Base-by-base conservation (phyloP, 2,113 vertebrate genomes). In the Cyphomyrus discorhynchus region DNA sequence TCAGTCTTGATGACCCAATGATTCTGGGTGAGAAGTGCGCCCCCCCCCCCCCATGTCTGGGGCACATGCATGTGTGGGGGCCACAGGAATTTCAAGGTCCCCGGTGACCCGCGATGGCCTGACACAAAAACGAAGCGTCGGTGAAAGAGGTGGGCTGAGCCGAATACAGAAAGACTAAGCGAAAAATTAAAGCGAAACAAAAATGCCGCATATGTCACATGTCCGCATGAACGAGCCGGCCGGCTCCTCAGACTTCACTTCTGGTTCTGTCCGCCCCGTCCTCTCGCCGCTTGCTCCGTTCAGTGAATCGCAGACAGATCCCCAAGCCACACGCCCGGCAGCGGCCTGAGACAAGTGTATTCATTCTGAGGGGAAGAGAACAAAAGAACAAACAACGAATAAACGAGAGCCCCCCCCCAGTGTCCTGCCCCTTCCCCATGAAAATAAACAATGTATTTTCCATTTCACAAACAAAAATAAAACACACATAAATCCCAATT, bases 281-380 rank as follows among this genome's bases (percentile, higher is more conserved):
- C 35, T 49, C 24, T n/a, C 35, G 47, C 24, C 45, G 8, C 35
- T 56, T 2, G 74, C 21, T 27, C n/a, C 45, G 42, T 42, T 90
- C 89, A 88, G 77, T 91, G 89, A 24, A 88, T 88, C 39, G 77
- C 88, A 13, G 53, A 86, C 17, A 90, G 89, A 47, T 91, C 90
- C 62, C 89, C 77, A 53, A 91, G 77, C 90, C 90, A 91, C 1
- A 85, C 85, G 10, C 89, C 90, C 35, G 90, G 90, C 21, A 91
- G 86, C 9, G 89, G 89, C 47, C 90, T 89, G 21, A 56, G 86
- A 87, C 56, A 88, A 47, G 89, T 49, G 47, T 90, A 91, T 74
- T 89, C 89, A 90, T 50, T 90, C 90, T 91, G 90, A 80, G 74
- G 70, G 62, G 39, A 52, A 46, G 27, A 74, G 80, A 58, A n/a